Evolutionary conservation across 2,888 invertebrate genomes (phyloP).

Genomic region (Hydrotaea diabolus): DNA sequence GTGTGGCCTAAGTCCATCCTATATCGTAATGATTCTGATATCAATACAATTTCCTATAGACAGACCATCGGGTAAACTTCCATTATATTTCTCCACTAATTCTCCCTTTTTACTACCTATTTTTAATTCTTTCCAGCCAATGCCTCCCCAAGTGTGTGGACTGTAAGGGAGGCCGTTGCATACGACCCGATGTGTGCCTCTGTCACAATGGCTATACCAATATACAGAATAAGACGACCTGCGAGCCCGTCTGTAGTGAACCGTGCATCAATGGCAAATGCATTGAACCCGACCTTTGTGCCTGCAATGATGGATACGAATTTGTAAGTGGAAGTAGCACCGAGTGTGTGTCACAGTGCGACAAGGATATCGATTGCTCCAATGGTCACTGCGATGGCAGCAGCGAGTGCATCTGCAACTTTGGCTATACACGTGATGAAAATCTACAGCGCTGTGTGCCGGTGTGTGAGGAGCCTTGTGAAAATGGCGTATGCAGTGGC

Average conservation of each 20-base stretch:
- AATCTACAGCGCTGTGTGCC: constrained; percentile 73
- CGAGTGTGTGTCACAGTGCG: constrained; percentile 79
- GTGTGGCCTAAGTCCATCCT: too few relatives aligned
- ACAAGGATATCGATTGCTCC: constrained; percentile 74
- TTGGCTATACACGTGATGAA: constrained; percentile 78
- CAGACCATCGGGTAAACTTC: too few relatives aligned
- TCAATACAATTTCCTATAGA: too few relatives aligned
- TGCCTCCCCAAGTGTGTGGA: constrained; percentile 77
- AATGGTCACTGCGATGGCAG: constrained; percentile 83
- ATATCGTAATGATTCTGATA: too few relatives aligned
- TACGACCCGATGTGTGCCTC: constrained; percentile 74
- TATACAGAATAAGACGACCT: constrained; percentile 70
- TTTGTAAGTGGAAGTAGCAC: constrained; percentile 71
- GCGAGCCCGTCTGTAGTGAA: constrained; percentile 74
- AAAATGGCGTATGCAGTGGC: constrained; percentile 78
- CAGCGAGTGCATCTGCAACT: constrained; percentile 83
- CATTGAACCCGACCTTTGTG: constrained; percentile 74
- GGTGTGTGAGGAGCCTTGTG: constrained; percentile 73
- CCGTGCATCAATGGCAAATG: constrained; percentile 76
- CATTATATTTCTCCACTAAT: too few relatives aligned
- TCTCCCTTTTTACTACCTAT: too few relatives aligned
- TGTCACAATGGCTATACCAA: constrained; percentile 76
- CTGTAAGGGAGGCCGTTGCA: constrained; percentile 75
- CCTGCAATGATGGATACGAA: constrained; percentile 73
- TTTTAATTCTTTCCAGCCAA: constrained; percentile 61